Evolutionary conservation across 2,113 vertebrate species (phyloP), one percentile per base, ranked within the genome.

Genomic region (Zeus faber): DNA sequence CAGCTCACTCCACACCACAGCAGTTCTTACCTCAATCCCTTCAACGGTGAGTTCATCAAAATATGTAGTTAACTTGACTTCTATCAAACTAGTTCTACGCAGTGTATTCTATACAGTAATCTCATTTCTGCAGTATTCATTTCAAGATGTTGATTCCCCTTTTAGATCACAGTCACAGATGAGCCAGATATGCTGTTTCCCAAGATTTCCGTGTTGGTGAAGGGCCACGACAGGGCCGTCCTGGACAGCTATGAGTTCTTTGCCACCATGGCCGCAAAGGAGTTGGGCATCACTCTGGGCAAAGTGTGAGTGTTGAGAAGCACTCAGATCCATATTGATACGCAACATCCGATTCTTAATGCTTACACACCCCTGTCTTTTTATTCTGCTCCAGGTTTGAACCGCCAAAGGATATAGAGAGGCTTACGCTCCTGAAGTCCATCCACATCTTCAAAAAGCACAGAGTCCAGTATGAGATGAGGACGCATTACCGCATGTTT

Each of bases 391-490:
- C 6, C 2, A 31, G 97, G 43, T 81, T 87, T 25, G 92, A 93
- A 23, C 93, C 92, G 10, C 81, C 75, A 0, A 93, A 76, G 68
- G 89, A 81, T 17, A 92, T 93, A 39, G 94, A 98, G 40, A 87
- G 91, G 55, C 31, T 99, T 0, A 95, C 95, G 0, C 85, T 99
- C 43, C 76, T 99, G 52, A 99, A 99, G 71, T 99, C 97, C 0
- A 79, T 97, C 47, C 97, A 99, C 78, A 97, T 99, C 84, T 98
- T 89, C 79, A 99, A 99, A 84, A 99, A 99, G 33, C 97, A 99
- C 86, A 84, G 95, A 72, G 97, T 96, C 47, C 97, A 99, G 77
- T 99, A 99, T 81, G 97, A 99, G 87, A 98, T 95, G 92, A 93
- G 97, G 76, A 99, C 97, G 1, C 90, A 95, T 64, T 95, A 92